phyloP scores from a whole-genome alignment of 2,888 invertebrate genomes.

The Eueremaeus valkanovi region DNA sequence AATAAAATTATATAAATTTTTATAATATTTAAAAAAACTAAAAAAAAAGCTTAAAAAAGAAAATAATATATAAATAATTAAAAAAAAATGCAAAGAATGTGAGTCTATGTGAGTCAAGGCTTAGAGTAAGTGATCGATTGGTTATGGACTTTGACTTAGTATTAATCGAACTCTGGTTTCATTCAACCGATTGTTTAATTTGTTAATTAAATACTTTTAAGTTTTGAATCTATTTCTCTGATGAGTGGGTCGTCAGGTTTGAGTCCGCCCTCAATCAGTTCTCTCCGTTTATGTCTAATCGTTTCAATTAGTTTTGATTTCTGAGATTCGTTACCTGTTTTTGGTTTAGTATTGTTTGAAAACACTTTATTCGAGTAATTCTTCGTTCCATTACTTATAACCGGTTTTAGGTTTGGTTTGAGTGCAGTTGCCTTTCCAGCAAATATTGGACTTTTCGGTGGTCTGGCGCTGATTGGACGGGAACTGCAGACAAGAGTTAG shows the following conservation, averaged over 20 bases:
- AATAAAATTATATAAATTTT: not conserved
- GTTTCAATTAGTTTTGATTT: conserved; percentile 25
- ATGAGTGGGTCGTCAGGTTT: conserved; percentile 29
- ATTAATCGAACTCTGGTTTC: not conserved
- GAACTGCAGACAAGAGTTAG: not conserved
- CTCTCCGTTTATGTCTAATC: conserved; percentile 20
- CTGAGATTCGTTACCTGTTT: not conserved
- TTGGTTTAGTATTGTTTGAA: not conserved
- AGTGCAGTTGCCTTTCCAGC: not conserved
- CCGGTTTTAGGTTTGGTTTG: not conserved
- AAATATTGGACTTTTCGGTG: not conserved
- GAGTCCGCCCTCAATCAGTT: conserved; percentile 23
- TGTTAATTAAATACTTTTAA: not conserved
- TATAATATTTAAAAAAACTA: not conserved
- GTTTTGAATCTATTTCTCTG: conserved; percentile 34
- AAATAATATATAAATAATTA: not conserved
- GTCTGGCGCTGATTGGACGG: not conserved
- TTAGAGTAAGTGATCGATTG: not conserved
- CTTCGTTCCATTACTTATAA: not conserved
- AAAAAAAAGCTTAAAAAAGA: not conserved
- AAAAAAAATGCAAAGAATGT: not conserved
- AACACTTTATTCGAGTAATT: not conserved
- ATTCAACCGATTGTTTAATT: not conserved
- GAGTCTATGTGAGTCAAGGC: too few species aligned
- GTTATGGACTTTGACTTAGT: too few species aligned